These are phyloP conservation scores for Pseudochirops corinnae DNA, from an alignment of 2,797 vertebrate species.

Conservation along the genomic window DNA sequence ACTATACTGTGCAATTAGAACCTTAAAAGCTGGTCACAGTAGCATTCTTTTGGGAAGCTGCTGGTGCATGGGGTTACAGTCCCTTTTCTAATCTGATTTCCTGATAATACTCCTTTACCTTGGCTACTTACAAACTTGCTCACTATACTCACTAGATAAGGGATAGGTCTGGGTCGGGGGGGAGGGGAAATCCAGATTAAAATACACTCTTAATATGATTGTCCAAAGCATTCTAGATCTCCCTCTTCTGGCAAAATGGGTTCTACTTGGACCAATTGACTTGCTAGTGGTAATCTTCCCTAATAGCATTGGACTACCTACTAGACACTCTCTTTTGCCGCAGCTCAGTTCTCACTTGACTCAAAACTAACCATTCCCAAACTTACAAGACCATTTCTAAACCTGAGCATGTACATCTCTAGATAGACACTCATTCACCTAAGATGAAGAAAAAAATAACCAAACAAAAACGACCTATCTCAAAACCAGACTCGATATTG, in stretches of 20 bases:
- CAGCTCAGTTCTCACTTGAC: background rate
- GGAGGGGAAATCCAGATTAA: background rate
- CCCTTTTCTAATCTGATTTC: background rate
- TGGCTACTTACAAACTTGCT: background rate
- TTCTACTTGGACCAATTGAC: background rate
- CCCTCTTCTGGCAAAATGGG: background rate
- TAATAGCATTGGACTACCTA: background rate
- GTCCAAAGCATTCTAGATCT: background rate
- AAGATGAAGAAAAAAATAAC: background rate
- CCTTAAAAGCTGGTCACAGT: no score
- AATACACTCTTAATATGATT: background rate
- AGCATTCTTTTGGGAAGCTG: no score
- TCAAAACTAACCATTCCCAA: background rate
- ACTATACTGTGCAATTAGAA: no score
- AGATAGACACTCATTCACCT: background rate
- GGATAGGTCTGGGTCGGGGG: background rate
- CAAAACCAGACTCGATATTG: background rate
- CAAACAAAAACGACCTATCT: background rate
- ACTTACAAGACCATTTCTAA: background rate
- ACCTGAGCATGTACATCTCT: background rate
- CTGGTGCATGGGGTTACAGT: no score
- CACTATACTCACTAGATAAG: background rate
- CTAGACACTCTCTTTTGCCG: background rate
- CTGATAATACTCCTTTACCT: background rate
- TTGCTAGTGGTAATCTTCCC: background rate